Evolutionary conservation across 2,888 invertebrate genomes (phyloP), one percentile per base, ranked within the genome.

Genomic region (Dryobotodes eremita): DNA sequence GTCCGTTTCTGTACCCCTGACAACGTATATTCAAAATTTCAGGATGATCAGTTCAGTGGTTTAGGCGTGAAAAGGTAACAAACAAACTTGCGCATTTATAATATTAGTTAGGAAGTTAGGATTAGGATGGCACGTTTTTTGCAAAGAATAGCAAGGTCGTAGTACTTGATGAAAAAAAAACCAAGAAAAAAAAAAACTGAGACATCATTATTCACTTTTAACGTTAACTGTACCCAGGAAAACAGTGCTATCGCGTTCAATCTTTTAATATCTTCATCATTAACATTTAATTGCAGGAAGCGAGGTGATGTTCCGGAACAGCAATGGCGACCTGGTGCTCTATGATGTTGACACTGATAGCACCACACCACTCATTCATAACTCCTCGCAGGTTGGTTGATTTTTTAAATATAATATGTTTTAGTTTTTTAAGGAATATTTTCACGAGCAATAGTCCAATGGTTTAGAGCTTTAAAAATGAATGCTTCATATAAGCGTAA

Each of bases 241-340:
- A 69, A 36, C 48, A 50, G 42, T 50, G 26, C 1, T 48, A 72
- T 68, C 61, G 13, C 36, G 31, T 72, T 7, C 4, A 70, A 82
- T 61, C 53, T 55, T 55, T 55, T 8, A 42, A 42, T 71, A 36
- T 74, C 2, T 75, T 50, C 53, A 70, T 77, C 15, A 69, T 42
- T n/a, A 69, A 46, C 2, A 1, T 69, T 78, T 88, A 83, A 89
- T 97, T 97, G 48, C 97, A 98, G 98, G 97, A 89, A 97, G 96
- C 82, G 97, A 97, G 90, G 95, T 98, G 81, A 92, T 98, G 84
- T 98, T 97, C 93, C 97, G 97, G 77, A 97, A 97, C 89, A 92
- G 89, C 50, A 93, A 95, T 81, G 98, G 97, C 11, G 97, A 98
- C 91, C 91, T 98, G 76, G 93, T 97, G 76, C 89, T 97, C 46